These are phyloP conservation scores for Agrotis exclamationis DNA, from an alignment of 2,888 invertebrate genomes.

Conservation along the genomic window DNA sequence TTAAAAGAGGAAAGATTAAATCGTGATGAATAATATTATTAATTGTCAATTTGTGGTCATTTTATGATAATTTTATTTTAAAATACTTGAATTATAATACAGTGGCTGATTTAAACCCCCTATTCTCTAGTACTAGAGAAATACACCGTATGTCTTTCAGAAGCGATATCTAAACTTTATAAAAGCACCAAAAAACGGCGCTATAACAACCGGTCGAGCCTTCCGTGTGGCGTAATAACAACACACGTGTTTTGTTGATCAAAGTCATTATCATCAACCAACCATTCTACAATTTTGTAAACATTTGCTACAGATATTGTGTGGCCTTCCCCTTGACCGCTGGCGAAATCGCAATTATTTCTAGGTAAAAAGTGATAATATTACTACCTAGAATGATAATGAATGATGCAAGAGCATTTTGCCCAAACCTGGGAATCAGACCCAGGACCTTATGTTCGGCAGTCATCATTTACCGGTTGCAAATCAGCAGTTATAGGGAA, in stretches of 20 bases:
- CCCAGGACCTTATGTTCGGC: too few species aligned
- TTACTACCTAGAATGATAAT: background rate
- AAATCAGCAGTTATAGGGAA: background rate
- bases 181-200: constrained; percentile 2
- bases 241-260: constrained; percentile 24
- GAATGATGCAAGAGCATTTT: too few species aligned
- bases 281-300: constrained; percentile 11
- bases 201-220: constrained; percentile 8
- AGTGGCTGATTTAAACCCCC: too few species aligned
- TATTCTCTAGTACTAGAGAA: too few species aligned
- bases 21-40: too few species aligned
- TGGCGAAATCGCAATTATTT: background rate
- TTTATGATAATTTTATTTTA: too few species aligned
- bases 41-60: too few species aligned
- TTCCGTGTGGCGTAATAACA: constrained; percentile 7
- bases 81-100: too few species aligned
- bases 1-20: too few species aligned
- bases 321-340: constrained; percentile 42
- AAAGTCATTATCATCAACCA: constrained; percentile 35
- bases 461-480: background rate
- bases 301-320: background rate
- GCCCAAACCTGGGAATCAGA: too few species aligned
- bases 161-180: background rate
- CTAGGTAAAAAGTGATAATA: background rate
- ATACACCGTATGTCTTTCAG: too few species aligned